A percentile compares a stretch with the other conserved stretches of the same genome.
Evolutionary conservation across 2,113 vertebrate genomes (phyloP).

Genomic region (Ailuropoda melanoleuca): DNA sequence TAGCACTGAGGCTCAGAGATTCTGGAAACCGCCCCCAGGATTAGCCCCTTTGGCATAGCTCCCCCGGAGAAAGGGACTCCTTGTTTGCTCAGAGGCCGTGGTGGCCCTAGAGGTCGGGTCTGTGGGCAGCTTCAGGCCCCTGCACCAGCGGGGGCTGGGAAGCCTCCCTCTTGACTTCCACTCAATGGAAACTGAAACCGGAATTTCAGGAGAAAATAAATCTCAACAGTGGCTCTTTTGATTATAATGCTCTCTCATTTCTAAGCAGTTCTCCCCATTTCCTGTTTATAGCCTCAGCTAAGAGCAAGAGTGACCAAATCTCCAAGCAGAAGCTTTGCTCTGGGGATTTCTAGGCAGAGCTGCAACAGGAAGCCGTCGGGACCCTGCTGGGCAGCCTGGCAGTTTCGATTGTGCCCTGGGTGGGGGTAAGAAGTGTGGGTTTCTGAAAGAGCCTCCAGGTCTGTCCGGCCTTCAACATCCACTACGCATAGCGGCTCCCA

Average conservation of each 20-base stretch:
- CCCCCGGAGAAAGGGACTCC: not conserved
- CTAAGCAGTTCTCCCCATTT: conserved; percentile 32
- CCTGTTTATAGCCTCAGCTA: conserved; percentile 43
- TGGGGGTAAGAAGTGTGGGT: not conserved
- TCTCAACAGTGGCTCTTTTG: not conserved
- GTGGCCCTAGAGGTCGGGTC: not conserved
- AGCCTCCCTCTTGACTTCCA: not conserved
- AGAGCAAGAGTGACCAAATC: conserved; percentile 14
- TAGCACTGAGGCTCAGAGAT: not conserved
- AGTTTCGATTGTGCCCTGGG: not conserved
- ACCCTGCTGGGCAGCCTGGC: not conserved
- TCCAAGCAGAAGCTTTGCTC: not conserved
- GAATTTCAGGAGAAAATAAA: conserved; percentile 33
- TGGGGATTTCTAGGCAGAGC: not conserved
- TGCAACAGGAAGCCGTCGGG: not conserved
- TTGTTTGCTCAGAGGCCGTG: not conserved
- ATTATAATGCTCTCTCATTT: not conserved
- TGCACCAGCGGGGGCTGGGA: not conserved
- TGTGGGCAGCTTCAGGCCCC: not conserved
- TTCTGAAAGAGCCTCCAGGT: not conserved
- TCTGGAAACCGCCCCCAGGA: not conserved
- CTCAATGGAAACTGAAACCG: not conserved
- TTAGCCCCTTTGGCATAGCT: not conserved
- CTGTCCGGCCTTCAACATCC: not conserved
- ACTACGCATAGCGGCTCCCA: too few relatives aligned